These are phyloP conservation scores for Aythya baeri DNA, from an alignment of 2,113 vertebrate genomes.

Conservation along the genomic window DNA sequence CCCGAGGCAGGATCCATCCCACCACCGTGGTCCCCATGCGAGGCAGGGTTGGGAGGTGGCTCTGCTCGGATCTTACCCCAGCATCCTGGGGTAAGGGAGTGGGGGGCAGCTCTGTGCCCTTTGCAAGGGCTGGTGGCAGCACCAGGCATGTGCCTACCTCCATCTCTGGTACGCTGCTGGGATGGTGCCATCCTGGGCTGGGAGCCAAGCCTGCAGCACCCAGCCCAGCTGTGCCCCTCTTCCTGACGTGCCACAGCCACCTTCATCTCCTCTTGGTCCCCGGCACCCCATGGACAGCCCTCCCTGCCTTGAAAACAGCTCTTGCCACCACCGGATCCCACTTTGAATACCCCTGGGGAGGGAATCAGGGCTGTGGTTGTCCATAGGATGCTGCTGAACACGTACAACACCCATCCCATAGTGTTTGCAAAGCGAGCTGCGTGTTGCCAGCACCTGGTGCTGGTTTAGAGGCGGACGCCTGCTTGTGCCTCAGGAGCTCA, in stretches of 20 bases:
- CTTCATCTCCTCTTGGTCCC: neutral
- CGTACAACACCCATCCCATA: neutral
- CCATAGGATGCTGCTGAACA: neutral
- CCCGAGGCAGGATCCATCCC: neutral
- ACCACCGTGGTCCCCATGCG: neutral
- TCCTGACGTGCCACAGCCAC: neutral
- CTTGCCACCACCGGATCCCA: neutral
- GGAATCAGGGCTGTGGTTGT: neutral
- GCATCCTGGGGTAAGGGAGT: no score
- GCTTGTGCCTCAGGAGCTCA: fast-evolving
- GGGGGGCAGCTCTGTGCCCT: neutral
- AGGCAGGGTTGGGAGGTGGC: neutral
- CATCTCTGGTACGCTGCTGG: neutral
- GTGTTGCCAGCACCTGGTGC: neutral
- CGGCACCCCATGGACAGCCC: neutral
- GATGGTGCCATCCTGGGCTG: neutral
- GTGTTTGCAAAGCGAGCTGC: neutral
- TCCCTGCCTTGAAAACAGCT: neutral
- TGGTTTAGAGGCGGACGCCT: neutral
- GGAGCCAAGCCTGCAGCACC: neutral
- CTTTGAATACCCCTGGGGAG: neutral
- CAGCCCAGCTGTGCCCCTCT: neutral
- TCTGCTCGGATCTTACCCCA: neutral
- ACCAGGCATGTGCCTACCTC: neutral
- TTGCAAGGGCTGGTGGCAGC: neutral